Percentiles rank a stretch among this genome's conserved stretches.
Evolutionary conservation across 2,113 vertebrate genomes (phyloP).

Genomic region (Glaucomys volans): DNA sequence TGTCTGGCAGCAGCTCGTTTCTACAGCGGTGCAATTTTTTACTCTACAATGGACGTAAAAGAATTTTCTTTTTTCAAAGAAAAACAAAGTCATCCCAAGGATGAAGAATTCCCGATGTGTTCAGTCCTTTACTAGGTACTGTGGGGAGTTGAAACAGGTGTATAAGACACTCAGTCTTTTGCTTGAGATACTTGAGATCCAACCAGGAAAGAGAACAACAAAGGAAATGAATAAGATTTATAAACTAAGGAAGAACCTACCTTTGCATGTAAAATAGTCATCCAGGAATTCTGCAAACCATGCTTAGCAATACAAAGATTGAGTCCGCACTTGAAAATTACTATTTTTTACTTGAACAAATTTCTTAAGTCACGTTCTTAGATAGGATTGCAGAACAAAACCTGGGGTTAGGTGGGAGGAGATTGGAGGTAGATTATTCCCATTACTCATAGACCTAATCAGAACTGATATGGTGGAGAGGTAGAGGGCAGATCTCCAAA

Average conservation of each 20-base stretch:
- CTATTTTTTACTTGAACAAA: background rate
- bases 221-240: constrained; percentile 14
- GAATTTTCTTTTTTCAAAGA: background rate
- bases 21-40: background rate
- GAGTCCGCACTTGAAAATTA: constrained; percentile 5
- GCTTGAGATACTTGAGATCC: background rate
- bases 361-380: background rate
- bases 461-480: no score
- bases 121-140: background rate
- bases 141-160: background rate
- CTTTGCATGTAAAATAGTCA: background rate
- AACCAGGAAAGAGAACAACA: background rate
- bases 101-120: background rate
- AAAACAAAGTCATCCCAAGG: constrained; percentile 5
- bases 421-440: background rate
- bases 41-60: background rate
- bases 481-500: background rate
- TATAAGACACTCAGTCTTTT: background rate
- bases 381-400: background rate
- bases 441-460: background rate
- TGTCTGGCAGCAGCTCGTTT: background rate
- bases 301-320: background rate
- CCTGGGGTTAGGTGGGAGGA: background rate
- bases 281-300: constrained; percentile 41
- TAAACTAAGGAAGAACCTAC: background rate